These are phyloP conservation scores for Xenopus tropicalis DNA, from an alignment of 2,113 vertebrate species.

Conservation along the genomic window UCB_Xtro_10.0 CM004445.2:59524501-59525000, in stretches of 20 bases:
- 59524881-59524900: conserved; percentile 48
- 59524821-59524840: conserved; percentile 64
- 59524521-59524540: too few relatives aligned
- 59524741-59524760: not conserved
- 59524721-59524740: not conserved
- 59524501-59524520: too few relatives aligned
- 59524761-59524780: conserved; percentile 56
- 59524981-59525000: too few relatives aligned
- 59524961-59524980: too few relatives aligned
- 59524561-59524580: too few relatives aligned
- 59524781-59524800: conserved; percentile 60
- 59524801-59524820: conserved; percentile 60
- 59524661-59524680: too few relatives aligned
- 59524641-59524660: too few relatives aligned
- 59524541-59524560: too few relatives aligned
- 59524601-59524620: too few relatives aligned
- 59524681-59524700: not conserved
- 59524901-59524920: conserved; percentile 11
- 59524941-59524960: too few relatives aligned
- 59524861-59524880: conserved; percentile 69
- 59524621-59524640: too few relatives aligned
- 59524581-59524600: too few relatives aligned
- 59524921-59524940: not conserved
- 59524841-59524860: conserved; percentile 57
- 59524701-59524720: not conserved